Evolutionary conservation across 2,797 vertebrate species (phyloP), one percentile per base, ranked within the genome.

Genomic region (Urophycis tenuis): DNA sequence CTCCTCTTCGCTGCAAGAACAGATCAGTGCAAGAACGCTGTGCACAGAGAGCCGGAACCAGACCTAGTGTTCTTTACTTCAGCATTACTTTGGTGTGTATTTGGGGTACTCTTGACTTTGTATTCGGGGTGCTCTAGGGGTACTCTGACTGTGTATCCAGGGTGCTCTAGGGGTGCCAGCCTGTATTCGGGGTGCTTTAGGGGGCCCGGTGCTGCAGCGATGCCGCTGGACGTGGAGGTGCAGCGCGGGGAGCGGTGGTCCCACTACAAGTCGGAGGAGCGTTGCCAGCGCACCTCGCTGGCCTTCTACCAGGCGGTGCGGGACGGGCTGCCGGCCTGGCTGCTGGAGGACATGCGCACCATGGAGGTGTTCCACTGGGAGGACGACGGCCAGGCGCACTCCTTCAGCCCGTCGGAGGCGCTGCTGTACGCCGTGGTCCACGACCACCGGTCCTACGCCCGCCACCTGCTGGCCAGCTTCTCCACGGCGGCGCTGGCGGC

Each of bases 331-430:
- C 95, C 96, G 0, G 95, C 95, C 22, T 99, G 96, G 97, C 88
- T 94, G 72, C 90, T 98, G 81, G 97, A 99, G 90, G 96, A 99
- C 91, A 95, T 96, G 93, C 92, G 97, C 60, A 89, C 91, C 45
- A 98, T 96, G 92, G 96, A 98, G 87, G 96, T 90, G 6, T 95
- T 98, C 84, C 95, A 95, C 88, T 98, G 97, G 96, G 96, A 98
- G 72, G 95, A 95, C 5, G 93, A 95, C 1, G 95, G 96, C 3
- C 92, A 87, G 29, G 94, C 95, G 15, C 92, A 95, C 74, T 79
- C 92, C 67, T 98, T 95, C 87, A 92, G 94, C 0, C 96, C 95
- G 0, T 95, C 95, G 0, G 96, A 98, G 80, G 96, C 96, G 3
- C 90, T 99, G 81, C 93, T 98, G 0, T 99, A 98, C 3, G 95